Evolutionary conservation across 2,113 vertebrate genomes (phyloP), one percentile per base, ranked within the genome.

Genomic region (Hypanus sabinus): DNA sequence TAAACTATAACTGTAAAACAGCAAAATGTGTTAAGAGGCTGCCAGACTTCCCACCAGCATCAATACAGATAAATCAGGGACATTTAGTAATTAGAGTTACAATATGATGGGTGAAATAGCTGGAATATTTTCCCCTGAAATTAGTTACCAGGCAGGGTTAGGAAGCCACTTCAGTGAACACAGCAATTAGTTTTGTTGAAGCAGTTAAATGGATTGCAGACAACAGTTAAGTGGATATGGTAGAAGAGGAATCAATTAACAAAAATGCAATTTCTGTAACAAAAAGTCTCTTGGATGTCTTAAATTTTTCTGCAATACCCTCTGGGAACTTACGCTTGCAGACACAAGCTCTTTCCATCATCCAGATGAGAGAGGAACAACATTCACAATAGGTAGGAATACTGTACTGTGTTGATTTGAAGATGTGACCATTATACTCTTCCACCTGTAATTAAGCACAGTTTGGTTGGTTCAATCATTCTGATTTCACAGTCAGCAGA

Each of bases 341-440:
- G 95, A 99, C 99, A 94, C 98, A 99, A 94, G 98, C 99, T 0
- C 97, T 97, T 96, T 99, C 99, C 98, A 99, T 99, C 96, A 99
- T 99, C 99, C 99, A 99, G 96, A 99, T 99, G 95, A 99, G 97
- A 2, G 99, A 99, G 60, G 98, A 99, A 94, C 99, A 99, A 96
- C 96, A 98, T 96, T 99, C 99, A 96, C 99, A 99, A 97, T 99
- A 99, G 0, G 98, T 99, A 94, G 98, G 99, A 94, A 99, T 99
- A 97, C 98, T 99, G 96, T 99, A 99, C 60, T 99, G 99, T 0
- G 99, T 99, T 0, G 98, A 98, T 96, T 99, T 99, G 95, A 99
- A 99, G 95, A 99, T 98, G 95, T 99, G 99, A n/a, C 99, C 99
- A 0, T 99, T 99, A 95, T 99, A 98, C 83, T 99, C 99, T 96